Conservation (phyloP, 35 echinoderm and acorn worm genomes). For the Amphiura filiformis region DNA sequence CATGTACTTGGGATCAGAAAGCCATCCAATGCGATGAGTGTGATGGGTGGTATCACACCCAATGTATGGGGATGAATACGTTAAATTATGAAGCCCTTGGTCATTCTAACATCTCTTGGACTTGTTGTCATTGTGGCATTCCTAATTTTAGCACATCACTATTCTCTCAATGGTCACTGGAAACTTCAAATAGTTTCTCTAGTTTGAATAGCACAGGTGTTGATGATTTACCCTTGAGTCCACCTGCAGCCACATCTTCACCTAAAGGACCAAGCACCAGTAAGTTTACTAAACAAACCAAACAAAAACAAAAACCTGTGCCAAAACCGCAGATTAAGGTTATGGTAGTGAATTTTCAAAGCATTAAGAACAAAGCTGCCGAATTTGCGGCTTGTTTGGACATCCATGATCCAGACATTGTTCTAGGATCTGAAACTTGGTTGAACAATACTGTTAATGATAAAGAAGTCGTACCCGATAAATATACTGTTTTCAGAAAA, state of each 20-base stretch:
- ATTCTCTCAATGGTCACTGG: slow-evolving; percentile 33
- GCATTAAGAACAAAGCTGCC: not conserved
- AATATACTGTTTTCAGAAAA: not conserved
- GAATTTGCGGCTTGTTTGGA: not conserved
- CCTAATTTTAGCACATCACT: slow-evolving; percentile 36
- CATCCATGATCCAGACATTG: slow-evolving; percentile 6
- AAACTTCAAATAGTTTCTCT: slow-evolving; percentile 20
- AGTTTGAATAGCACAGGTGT: not conserved
- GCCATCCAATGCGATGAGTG: slow-evolving; percentile 39
- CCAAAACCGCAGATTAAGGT: not conserved
- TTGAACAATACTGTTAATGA: not conserved
- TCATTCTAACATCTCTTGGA: slow-evolving; percentile 26
- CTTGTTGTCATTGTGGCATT: slow-evolving; percentile 37
- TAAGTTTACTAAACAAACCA: not conserved
- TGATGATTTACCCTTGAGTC: not conserved
- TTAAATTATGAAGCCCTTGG: slow-evolving; percentile 29
- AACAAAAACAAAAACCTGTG: not conserved
- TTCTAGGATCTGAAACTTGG: slow-evolving; percentile 14
- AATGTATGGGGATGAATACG: too few species aligned
- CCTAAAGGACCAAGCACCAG: not conserved
- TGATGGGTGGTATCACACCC: slow-evolving; percentile 35
- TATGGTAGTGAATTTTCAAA: slow-evolving; percentile 6
- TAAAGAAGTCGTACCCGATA: slow-evolving; percentile 3
- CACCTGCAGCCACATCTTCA: not conserved
- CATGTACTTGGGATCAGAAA: slow-evolving; percentile 32